Percentiles rank a stretch among this genome's conserved stretches.
phyloP scores from a whole-genome alignment of 1,140 invertebrate genomes.

The Odontomachus brunneus region DNA sequence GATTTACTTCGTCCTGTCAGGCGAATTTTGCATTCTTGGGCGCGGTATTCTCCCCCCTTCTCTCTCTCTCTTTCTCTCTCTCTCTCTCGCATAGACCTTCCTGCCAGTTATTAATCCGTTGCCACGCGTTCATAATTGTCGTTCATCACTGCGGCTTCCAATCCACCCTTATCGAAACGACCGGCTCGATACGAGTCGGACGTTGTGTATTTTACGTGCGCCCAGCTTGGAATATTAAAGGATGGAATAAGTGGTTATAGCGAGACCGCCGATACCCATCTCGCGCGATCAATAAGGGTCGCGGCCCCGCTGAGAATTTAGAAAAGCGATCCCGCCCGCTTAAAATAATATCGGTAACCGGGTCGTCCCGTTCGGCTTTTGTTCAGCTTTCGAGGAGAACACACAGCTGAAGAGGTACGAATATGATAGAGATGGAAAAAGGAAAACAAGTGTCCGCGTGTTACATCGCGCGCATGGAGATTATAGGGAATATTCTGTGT shows the following conservation, averaged over 20 bases:
- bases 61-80: too few relatives aligned
- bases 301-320: not conserved
- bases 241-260: slow-evolving; percentile 13
- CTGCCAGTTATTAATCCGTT: not conserved
- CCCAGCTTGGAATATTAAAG: slow-evolving; percentile 13
- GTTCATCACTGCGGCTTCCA: slow-evolving; percentile 12
- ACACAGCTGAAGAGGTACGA: not conserved
- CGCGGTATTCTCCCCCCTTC: slow-evolving; percentile 7
- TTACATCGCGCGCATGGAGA: not conserved
- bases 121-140: slow-evolving; percentile 56
- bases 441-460: not conserved
- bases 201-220: slow-evolving; percentile 10
- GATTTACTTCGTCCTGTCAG: slow-evolving; percentile 67
- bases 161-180: slow-evolving; percentile 10
- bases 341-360: slow-evolving; percentile 5
- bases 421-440: not conserved
- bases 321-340: not conserved
- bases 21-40: slow-evolving; percentile 63
- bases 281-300: not conserved
- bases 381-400: not conserved
- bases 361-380: not conserved
- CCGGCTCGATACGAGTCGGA: slow-evolving; percentile 1
- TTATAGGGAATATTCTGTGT: not conserved
- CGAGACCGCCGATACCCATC: slow-evolving; percentile 1
- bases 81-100: not conserved